phyloP scores from a whole-genome alignment of 2,797 vertebrate genomes.

The Pitangus sulphuratus region DNA sequence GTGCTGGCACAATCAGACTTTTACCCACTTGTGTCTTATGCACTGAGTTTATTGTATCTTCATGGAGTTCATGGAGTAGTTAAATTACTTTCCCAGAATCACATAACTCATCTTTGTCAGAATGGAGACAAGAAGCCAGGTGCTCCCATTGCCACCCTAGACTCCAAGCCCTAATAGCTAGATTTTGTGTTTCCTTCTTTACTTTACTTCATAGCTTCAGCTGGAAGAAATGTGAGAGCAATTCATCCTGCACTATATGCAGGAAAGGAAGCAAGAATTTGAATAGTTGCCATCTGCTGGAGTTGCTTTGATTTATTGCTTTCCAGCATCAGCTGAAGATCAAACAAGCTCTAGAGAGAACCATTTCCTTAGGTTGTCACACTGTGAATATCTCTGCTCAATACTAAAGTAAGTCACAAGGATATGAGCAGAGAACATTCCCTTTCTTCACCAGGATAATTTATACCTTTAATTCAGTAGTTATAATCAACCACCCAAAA shows the following conservation, averaged over 20 bases:
- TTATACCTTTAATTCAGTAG: not conserved
- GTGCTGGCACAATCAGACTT: not conserved
- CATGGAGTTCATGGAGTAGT: not conserved
- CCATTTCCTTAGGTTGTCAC: not conserved
- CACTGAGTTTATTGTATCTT: not conserved
- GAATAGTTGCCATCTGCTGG: conserved; percentile 30
- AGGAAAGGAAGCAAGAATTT: conserved; percentile 13
- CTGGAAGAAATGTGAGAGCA: not conserved
- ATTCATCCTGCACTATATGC: not conserved
- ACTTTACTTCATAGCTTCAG: not conserved
- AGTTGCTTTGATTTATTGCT: conserved; percentile 46
- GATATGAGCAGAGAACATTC: not conserved
- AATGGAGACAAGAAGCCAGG: not conserved
- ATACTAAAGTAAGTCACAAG: not conserved
- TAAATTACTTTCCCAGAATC: conserved; percentile 9
- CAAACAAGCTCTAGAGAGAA: conserved; percentile 25
- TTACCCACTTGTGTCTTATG: not conserved
- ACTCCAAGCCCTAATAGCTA: not conserved
- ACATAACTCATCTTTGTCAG: conserved; percentile 20
- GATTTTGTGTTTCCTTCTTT: not conserved
- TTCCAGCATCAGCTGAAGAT: conserved; percentile 14
- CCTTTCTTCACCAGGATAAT: not conserved
- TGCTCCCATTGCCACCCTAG: not conserved
- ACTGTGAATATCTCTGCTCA: not conserved
- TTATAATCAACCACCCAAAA: not conserved